Base-by-base conservation (phyloP, 2,797 vertebrate species). In the Adrianichthys oophorus region DNA sequence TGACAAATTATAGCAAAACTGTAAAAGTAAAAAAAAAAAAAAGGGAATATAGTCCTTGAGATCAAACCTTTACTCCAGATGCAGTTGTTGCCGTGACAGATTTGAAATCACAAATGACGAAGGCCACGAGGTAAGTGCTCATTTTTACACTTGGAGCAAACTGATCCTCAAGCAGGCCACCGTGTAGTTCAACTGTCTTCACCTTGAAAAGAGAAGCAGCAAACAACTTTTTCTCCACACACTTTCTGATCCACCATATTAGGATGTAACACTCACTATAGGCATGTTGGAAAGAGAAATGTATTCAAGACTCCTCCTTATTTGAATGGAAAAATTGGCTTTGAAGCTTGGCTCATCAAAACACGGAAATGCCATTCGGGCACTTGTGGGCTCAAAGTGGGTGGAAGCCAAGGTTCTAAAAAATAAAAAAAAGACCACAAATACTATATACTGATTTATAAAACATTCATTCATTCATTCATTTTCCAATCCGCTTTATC, bases 341-440 rank as follows among this genome's bases (percentile, higher is more conserved):
- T 94, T 94, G 76, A 94, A 94, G 52, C 52, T 76, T 0, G 91
- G 92, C 66, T 93, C 92, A 48, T 94, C 91, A 12, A 93, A 94
- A 83, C 91, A 93, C 4, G 92, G 92, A 59, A 94, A 93, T 1
- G 90, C 90, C 89, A 86, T 88, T 4, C 87, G 84, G 45, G 91
- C 90, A 23, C 86, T 87, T 0, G 89, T 93, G 44, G 92, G 91
- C 80, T 94, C 89, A 82, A 94, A 94, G 64, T 94, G 87, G n/a
- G 88, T 92, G 4, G 90, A 91, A 51, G 86, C 89, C 57, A 93
- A 78, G 7, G 69, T 67, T 81, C 92, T 94, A 61, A 47, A 56
- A 59, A 67, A 15, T 65, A 15, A 58, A 59, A 67, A 15, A 65
- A 15, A 58, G 19, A 47, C 52, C 15, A 21, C 1, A 12, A 4